phyloP scores from a whole-genome alignment of 2,113 vertebrate genomes.

The Podiceps cristatus region DNA sequence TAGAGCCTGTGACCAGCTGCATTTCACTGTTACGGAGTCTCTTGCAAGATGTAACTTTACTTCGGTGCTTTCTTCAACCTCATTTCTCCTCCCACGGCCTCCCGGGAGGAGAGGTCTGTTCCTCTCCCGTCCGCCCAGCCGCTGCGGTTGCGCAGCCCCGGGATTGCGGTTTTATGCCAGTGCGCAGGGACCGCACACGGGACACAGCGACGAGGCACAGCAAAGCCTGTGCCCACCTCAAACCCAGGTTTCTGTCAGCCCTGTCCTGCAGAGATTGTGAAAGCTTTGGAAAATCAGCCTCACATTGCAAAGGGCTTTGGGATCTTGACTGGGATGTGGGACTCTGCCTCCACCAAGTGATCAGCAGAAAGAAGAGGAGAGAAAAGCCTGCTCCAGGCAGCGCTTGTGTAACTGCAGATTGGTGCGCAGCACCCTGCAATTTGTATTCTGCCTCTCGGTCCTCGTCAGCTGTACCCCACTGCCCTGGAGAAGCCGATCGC shows the following conservation, averaged over 20 bases:
- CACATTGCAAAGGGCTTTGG: rapidly evolving
- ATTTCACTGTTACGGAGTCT: rapidly evolving
- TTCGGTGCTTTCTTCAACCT: background rate
- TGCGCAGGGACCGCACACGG: rapidly evolving
- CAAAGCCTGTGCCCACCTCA: rapidly evolving
- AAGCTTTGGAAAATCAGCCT: background rate
- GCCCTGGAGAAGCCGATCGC: background rate
- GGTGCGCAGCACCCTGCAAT: background rate
- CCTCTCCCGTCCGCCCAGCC: background rate
- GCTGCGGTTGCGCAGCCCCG: background rate
- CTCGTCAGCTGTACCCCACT: background rate
- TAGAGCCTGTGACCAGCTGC: background rate
- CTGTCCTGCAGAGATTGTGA: rapidly evolving
- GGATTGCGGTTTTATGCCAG: rapidly evolving
- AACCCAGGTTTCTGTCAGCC: background rate
- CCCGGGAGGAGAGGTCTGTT: background rate
- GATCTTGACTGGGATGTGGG: background rate
- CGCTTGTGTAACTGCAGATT: rapidly evolving
- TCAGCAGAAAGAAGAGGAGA: background rate
- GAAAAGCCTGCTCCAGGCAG: background rate
- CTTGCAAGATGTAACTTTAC: background rate
- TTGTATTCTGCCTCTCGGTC: background rate
- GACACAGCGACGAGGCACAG: rapidly evolving
- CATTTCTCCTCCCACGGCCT: background rate
- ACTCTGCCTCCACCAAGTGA: conserved; percentile 43